Conservation (phyloP, 2,888 invertebrate genomes). For the Dorcus hopei region DNA sequence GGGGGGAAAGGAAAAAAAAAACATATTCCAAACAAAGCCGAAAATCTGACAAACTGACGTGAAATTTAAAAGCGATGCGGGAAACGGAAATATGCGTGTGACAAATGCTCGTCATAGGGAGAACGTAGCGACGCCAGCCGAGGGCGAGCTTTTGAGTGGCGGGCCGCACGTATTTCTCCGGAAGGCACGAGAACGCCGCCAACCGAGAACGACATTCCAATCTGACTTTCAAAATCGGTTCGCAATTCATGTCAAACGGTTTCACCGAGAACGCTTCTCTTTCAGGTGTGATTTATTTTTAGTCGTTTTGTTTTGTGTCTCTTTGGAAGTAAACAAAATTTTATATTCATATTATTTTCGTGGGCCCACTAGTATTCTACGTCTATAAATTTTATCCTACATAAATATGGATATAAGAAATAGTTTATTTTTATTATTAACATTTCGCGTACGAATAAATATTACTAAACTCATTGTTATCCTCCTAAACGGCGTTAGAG, state of each 20-base stretch:
- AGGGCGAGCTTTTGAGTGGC: slow-evolving; percentile 15
- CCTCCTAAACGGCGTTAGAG: no score
- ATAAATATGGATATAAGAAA: no score
- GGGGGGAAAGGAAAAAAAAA: not conserved
- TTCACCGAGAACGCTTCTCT: slow-evolving; percentile 4
- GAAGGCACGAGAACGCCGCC: slow-evolving; percentile 13
- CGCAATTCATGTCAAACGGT: not conserved
- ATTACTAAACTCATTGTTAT: no score
- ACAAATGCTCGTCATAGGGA: slow-evolving; percentile 18
- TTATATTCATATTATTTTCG: no score
- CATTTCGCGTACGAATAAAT: no score
- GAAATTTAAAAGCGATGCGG: slow-evolving; percentile 21
- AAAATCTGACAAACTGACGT: slow-evolving; percentile 20
- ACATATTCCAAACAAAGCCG: slow-evolving; percentile 13
- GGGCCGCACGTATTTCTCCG: slow-evolving; percentile 13
- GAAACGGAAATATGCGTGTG: slow-evolving; percentile 25
- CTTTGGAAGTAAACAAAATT: no score
- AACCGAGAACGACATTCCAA: slow-evolving; percentile 12
- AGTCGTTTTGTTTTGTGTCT: no score
- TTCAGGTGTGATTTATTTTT: slow-evolving; percentile 10
- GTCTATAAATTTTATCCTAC: no score
- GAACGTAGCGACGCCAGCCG: slow-evolving; percentile 18
- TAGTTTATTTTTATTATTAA: no score
- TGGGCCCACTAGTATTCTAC: no score
- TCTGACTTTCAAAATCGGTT: slow-evolving; percentile 2